Evolutionary conservation across 2,797 vertebrate genomes (phyloP), one percentile per base, ranked within the genome.

Genomic region (Bradypodion pumilum): DNA sequence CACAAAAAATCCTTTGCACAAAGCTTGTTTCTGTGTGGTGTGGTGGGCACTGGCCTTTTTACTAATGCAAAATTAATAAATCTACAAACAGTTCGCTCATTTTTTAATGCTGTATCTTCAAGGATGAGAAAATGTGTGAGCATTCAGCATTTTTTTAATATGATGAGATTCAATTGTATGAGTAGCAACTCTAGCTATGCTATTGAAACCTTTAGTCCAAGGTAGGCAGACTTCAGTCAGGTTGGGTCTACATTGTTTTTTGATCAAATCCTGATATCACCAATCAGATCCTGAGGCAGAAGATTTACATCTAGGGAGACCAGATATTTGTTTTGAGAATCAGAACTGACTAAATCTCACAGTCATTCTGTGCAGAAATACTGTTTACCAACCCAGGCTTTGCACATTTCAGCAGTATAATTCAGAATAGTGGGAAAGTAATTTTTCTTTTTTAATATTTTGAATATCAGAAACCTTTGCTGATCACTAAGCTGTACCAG

Each of bases 181-280:
- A 62, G 10, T 23, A 49, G n/a, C 23, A 78, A 6, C 59, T 69
- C 52, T 49, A 42, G 59, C 1, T 1, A 66, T 73, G 62, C 19
- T 40, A 40, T 74, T 75, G 84, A 89, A 37, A 16, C 80, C 5
- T n/a, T 79, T 73, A 29, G 78, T 85, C 84, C 84, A 74, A 46
- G n/a, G 16, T 35, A 19, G 27, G 16, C 7, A 23, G n/a, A 74
- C 8, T 49, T 52, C 15, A 46, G 29, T 12, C 35, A 19, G 8
- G 19, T 9, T 70, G n/a, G 13, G 49, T 15, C 44, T 19, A 7
- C 70, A n/a, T n/a, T n/a, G n/a, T 12, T 72, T 68, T 44, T 44
- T 72, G 27, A 37, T 10, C 16, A 46, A 42, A 73, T 12, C 5
- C 27, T 73, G 42, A 19, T 46, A 74, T 32, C 46, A 52, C 72